Conservation (phyloP, 2,113 vertebrate species). For the Gracilinanus agilis region DNA sequence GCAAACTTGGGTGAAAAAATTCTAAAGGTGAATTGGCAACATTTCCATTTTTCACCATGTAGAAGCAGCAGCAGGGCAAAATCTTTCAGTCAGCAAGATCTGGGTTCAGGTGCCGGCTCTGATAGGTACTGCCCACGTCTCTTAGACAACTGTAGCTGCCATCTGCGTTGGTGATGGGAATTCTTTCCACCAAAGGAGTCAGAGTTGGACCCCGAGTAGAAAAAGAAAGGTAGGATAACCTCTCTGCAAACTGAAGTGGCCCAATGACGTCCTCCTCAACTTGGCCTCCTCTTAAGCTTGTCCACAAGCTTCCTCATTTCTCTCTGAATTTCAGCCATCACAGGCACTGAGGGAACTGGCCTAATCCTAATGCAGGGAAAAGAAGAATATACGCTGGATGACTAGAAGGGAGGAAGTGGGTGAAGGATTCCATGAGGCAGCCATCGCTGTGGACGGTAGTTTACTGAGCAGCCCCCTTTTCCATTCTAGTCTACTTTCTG, state of each 20-base stretch:
- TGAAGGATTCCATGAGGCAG: neutral
- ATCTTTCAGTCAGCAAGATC: neutral
- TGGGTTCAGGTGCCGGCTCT: neutral
- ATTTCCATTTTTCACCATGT: neutral
- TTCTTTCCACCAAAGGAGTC: neutral
- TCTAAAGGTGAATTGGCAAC: neutral
- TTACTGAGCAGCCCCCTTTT: neutral
- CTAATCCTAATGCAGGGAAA: neutral
- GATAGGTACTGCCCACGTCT: neutral
- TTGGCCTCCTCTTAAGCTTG: too few species aligned
- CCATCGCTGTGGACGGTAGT: neutral
- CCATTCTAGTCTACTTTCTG: neutral
- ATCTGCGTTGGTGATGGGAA: neutral
- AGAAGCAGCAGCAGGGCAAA: neutral
- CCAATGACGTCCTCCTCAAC: too few species aligned
- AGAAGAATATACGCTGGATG: neutral
- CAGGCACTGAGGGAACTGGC: neutral
- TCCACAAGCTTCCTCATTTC: neutral
- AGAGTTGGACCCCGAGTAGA: neutral
- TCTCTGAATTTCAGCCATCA: neutral
- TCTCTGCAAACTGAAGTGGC: too few species aligned
- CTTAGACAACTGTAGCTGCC: neutral
- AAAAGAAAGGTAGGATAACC: neutral
- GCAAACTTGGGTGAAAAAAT: slow-evolving; percentile 37
- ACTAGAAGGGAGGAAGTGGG: neutral